A percentile compares a stretch with the other conserved stretches of the same genome.
Evolutionary conservation across 1,140 invertebrate species (phyloP).

Genomic region (Bombus terrestris): DNA sequence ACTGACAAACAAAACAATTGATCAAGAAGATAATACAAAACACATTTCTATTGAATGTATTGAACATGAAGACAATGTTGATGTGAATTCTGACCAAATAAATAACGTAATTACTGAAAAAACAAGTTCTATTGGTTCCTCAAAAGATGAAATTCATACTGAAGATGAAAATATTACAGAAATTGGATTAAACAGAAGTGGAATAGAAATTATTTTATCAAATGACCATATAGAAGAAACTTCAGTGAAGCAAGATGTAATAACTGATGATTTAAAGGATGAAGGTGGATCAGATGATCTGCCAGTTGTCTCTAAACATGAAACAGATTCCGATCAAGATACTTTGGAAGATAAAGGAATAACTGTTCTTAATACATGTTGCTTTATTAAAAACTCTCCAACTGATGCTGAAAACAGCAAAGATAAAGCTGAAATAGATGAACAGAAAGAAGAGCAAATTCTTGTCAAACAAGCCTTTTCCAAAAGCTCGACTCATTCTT

Average conservation of each 20-base stretch:
- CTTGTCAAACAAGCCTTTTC: not conserved
- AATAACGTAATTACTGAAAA: not conserved
- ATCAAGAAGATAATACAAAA: constrained; percentile 2
- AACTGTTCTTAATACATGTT: not conserved
- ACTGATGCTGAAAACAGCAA: not conserved
- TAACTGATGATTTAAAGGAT: not conserved
- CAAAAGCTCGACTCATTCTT: not conserved
- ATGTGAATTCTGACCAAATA: not conserved
- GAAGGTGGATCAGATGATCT: not conserved
- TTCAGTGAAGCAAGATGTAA: not conserved
- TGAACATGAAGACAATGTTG: not conserved
- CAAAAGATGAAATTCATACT: not conserved
- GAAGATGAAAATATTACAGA: not conserved
- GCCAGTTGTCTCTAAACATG: not conserved
- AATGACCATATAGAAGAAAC: not conserved
- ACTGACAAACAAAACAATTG: too few species aligned
- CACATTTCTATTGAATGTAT: not conserved
- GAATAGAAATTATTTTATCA: not conserved
- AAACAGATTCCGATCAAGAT: not conserved
- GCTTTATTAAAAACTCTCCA: not conserved
- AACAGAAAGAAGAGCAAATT: constrained; percentile 8
- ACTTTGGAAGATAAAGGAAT: not conserved
- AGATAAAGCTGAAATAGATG: not conserved
- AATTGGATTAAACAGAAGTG: not conserved
- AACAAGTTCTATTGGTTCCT: not conserved